phyloP scores from a whole-genome alignment of 2,113 vertebrate genomes.

The Larimichthys polyactis region DNA sequence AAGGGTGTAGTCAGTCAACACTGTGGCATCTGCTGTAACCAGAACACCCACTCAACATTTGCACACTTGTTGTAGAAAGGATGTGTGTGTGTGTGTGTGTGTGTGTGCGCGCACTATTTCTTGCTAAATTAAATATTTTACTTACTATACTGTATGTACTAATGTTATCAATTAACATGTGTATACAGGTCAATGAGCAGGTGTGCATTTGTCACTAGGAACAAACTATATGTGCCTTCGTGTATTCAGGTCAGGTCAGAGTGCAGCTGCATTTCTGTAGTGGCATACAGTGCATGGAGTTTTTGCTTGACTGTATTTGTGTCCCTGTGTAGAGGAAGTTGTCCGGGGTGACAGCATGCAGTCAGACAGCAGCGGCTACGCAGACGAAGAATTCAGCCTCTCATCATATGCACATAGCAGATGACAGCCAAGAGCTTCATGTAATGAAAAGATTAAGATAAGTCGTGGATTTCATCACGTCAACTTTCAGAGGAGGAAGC shows the following conservation, averaged over 20 bases:
- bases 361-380: slow-evolving; percentile 86
- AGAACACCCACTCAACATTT: neutral
- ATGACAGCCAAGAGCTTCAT: slow-evolving; percentile 19
- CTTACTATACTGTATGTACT: neutral
- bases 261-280: slow-evolving; percentile 15
- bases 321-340: slow-evolving; percentile 65
- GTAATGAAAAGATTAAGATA: neutral
- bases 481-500: neutral
- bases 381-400: slow-evolving; percentile 74
- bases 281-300: neutral
- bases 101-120: neutral
- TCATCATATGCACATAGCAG: slow-evolving; percentile 34
- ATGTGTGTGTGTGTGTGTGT: neutral
- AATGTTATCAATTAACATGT: no score
- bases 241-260: slow-evolving; percentile 43
- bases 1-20: neutral
- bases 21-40: neutral
- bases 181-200: slow-evolving; percentile 12
- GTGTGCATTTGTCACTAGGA: slow-evolving; percentile 20
- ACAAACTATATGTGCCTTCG: slow-evolving; percentile 1
- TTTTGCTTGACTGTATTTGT: slow-evolving; percentile 25
- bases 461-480: neutral
- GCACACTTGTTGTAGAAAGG: neutral
- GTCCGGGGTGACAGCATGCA: slow-evolving; percentile 83
- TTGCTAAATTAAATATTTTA: neutral